Base-by-base conservation (phyloP, 2,113 vertebrate genomes). In the Speoplatyrhinus poulsoni region DNA sequence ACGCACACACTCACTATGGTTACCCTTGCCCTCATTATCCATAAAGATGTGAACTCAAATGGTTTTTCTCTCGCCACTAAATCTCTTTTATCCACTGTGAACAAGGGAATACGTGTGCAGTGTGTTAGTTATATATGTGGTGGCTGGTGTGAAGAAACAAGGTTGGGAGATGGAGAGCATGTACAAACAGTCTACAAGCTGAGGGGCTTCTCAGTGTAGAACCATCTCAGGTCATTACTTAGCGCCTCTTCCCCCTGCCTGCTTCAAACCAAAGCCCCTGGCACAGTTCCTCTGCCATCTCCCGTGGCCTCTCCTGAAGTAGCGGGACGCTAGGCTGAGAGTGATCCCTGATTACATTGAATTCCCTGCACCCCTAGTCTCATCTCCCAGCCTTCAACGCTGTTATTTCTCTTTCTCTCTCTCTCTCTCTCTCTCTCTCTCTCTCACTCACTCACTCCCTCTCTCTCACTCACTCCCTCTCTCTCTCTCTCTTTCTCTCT, bases 281-380 rank as follows among this genome's bases (percentile, higher is more conserved):
- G 57, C 54, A 57, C 48, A 46, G 46, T 3, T 59, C 47, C 17
- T 33, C 53, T 70, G 32, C 26, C 1, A 26, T 33, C 13, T 54
- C 48, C 75, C 59, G 47, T 56, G 50, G 46, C 12, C 49, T 52
- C 36, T 0, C 36, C 36, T 26, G 26, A 26, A 26, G 26, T 26
- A 26, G 26, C 26, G 26, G 49, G 49, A 4, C 48, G 60, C 26
- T 50, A 62, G 46, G 19, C 12, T 47, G 62, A 54, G 62, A 77
- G 56, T 60, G 69, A 68, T 82, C 50, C 55, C 74, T 73, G 66
- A 72, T 70, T 65, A 36, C 70, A 79, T 78, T 71, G 64, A 79
- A 82, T 80, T 83, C 60, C 72, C 71, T 46, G 53, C 54, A 70
- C 75, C 65, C 60, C 63, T 26, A 3, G 59, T 32, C 33, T 65